Conservation (phyloP, 1,140 invertebrate species). For the Drosophila sturtevanti region DNA sequence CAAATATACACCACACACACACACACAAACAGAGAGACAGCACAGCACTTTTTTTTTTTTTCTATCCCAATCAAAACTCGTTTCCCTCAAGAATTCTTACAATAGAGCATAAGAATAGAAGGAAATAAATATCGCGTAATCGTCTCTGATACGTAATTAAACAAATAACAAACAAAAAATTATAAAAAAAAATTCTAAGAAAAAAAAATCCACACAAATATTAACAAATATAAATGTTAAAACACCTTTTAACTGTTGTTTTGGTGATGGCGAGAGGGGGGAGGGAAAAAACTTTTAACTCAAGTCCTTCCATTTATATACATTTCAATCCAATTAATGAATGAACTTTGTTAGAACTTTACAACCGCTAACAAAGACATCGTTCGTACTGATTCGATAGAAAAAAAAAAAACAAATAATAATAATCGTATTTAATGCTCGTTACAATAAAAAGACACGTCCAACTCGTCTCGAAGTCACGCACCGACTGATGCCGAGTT, state of each 20-base stretch:
- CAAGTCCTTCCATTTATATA: background rate
- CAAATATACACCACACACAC: background rate
- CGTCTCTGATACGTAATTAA: slow-evolving; percentile 62
- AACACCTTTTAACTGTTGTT: background rate
- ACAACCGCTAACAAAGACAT: slow-evolving; percentile 65
- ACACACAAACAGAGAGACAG: slow-evolving; percentile 13
- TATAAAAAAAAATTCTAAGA: background rate
- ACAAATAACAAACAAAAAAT: background rate
- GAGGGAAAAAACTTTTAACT: background rate
- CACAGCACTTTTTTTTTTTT: slow-evolving; percentile 38
- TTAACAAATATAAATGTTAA: background rate
- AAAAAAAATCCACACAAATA: background rate
- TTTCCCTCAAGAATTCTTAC: slow-evolving; percentile 62
- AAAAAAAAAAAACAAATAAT: too few species aligned
- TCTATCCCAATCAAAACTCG: slow-evolving; percentile 71
- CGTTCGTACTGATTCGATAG: slow-evolving; percentile 38
- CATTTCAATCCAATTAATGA: slow-evolving; percentile 32
- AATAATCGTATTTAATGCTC: background rate
- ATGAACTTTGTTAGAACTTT: slow-evolving; percentile 68
- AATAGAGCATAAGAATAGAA: slow-evolving; percentile 31
- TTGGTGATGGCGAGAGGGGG: too few species aligned
- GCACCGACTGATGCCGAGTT: slow-evolving; percentile 54
- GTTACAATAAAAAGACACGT: slow-evolving; percentile 36
- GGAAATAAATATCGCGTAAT: slow-evolving; percentile 66
- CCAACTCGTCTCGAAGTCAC: slow-evolving; percentile 47